A percentile compares a stretch with the other conserved stretches of the same genome.
Evolutionary conservation across 2,888 invertebrate genomes (phyloP).

Genomic region (Biston stratarius): DNA sequence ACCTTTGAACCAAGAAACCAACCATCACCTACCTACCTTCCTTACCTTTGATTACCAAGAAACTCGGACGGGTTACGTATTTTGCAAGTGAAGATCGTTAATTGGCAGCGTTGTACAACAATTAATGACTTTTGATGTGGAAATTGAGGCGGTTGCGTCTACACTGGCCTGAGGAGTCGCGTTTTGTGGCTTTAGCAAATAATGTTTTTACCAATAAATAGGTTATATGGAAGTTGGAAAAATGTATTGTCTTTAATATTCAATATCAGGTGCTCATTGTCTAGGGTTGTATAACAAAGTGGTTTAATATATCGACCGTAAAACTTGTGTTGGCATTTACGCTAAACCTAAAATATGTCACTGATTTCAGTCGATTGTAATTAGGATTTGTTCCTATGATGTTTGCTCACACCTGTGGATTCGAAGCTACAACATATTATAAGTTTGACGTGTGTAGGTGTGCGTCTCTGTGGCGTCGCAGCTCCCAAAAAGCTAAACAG

Average conservation of each 20-base stretch:
- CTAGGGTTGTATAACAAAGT: neutral
- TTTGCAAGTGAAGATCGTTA: slow-evolving; percentile 41
- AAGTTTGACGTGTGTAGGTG: too few species aligned
- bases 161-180: slow-evolving; percentile 53
- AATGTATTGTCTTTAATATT: slow-evolving; percentile 48
- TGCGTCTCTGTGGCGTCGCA: too few species aligned
- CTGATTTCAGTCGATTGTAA: too few species aligned
- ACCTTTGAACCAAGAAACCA: neutral
- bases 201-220: slow-evolving; percentile 51
- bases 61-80: slow-evolving; percentile 9
- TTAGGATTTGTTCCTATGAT: too few species aligned
- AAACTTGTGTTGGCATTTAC: too few species aligned
- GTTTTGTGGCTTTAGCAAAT: slow-evolving; percentile 76
- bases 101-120: slow-evolving; percentile 43
- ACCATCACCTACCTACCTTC: too few species aligned
- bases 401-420: too few species aligned
- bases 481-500: too few species aligned
- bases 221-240: slow-evolving; percentile 40
- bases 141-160: slow-evolving; percentile 48
- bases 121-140: slow-evolving; percentile 42
- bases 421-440: too few species aligned
- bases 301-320: too few species aligned
- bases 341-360: too few species aligned
- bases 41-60: neutral
- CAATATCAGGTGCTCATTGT: too few species aligned